phyloP scores from a whole-genome alignment of 30 jellyfish, hydroid and myxozoan species.

The Hydra vulgaris region DNA sequence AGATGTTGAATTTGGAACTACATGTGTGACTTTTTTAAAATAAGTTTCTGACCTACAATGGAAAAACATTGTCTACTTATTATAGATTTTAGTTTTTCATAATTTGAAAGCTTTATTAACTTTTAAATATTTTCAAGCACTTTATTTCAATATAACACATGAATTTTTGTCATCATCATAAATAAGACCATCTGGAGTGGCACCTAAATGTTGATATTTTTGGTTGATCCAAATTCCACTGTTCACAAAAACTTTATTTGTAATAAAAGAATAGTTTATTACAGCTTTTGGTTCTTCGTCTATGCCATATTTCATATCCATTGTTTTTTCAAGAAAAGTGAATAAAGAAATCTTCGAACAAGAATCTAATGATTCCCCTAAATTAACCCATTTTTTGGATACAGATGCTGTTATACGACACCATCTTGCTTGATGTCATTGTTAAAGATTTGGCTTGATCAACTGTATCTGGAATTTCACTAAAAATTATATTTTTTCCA shows the following conservation, averaged over 20 bases:
- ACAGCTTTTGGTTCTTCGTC: constrained; percentile 22
- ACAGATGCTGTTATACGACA: constrained; percentile 34
- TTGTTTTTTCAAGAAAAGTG: too few relatives aligned
- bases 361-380: too few relatives aligned
- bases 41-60: not conserved
- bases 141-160: too few relatives aligned
- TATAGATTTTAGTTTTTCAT: not conserved
- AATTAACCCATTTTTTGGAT: too few relatives aligned
- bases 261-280: constrained; percentile 10
- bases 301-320: too few relatives aligned
- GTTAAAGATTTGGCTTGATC: constrained; percentile 18
- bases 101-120: constrained; percentile 43
- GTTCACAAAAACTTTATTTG: constrained; percentile 9
- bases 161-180: too few relatives aligned
- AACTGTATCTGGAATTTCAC: constrained; percentile 24
- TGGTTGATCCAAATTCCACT: constrained; percentile 52
- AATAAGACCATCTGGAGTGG: too few relatives aligned
- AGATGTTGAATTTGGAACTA: constrained; percentile 36
- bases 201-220: too few relatives aligned
- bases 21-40: constrained; percentile 15
- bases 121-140: constrained; percentile 36
- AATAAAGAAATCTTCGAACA: too few relatives aligned
- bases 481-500: not conserved
- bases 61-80: constrained; percentile 18
- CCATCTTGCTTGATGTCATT: constrained; percentile 23